A percentile compares a stretch with the other conserved stretches of the same genome.
Evolutionary conservation across 2,888 invertebrate genomes (phyloP).

Genomic region (Nemurella pictetii): DNA sequence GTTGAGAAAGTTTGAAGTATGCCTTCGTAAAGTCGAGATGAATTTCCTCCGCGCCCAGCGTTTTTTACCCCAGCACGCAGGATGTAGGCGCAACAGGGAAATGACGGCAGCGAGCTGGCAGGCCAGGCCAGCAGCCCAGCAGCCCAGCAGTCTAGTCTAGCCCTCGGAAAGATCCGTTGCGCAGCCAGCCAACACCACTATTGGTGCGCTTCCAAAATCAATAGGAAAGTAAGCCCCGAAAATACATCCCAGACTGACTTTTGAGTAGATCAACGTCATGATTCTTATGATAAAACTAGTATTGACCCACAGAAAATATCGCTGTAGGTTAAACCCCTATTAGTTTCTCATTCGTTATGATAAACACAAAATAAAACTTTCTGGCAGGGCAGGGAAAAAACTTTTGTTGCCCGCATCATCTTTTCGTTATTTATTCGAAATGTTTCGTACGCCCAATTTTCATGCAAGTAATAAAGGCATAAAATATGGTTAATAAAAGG

Average conservation of each 20-base stretch:
- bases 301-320: background rate
- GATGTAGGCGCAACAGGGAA: background rate
- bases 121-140: background rate
- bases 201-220: slow-evolving; percentile 6
- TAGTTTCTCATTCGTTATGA: background rate
- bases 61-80: background rate
- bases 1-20: background rate
- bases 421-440: slow-evolving; percentile 4
- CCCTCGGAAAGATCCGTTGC: background rate
- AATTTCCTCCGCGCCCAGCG: background rate
- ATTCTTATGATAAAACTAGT: background rate
- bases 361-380: background rate
- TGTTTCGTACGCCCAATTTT: slow-evolving; percentile 1
- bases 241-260: background rate
- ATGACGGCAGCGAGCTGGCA: background rate
- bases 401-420: background rate
- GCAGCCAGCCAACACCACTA: background rate
- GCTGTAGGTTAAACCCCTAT: background rate
- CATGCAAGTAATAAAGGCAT: slow-evolving; percentile 4
- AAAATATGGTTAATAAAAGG: slow-evolving; percentile 21
- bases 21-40: background rate
- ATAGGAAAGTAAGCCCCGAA: background rate
- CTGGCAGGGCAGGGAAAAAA: background rate
- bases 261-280: background rate
- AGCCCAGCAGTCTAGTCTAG: background rate